Conservation (phyloP, 2,113 vertebrate species). For the Cromileptes altivelis region DNA sequence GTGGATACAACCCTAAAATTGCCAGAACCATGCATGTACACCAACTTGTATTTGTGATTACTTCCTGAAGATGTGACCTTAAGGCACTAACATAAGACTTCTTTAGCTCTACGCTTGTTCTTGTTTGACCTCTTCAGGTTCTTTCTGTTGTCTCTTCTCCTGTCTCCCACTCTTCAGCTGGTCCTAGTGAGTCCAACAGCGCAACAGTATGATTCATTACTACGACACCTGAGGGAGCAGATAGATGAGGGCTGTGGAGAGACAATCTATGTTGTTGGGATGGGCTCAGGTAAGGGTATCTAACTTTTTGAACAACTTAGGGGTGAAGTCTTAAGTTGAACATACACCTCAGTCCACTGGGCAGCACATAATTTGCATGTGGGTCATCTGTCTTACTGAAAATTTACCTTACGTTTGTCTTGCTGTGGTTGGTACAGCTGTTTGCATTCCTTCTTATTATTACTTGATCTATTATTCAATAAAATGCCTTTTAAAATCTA, state of each 20-base stretch:
- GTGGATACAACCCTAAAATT: no score
- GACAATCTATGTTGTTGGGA: constrained; percentile 98
- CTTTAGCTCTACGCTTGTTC: neutral
- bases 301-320: neutral
- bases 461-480: neutral
- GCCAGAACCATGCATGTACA: no score
- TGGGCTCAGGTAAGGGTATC: constrained; percentile 91
- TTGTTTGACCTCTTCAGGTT: neutral
- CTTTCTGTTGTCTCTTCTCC: neutral
- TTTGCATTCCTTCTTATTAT: no score
- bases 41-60: neutral
- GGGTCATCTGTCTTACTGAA: no score
- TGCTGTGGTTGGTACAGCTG: no score
- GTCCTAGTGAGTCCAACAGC: constrained; percentile 95
- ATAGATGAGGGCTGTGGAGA: constrained; percentile 97
- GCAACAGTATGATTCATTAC: constrained; percentile 95
- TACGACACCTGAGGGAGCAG: constrained; percentile 91
- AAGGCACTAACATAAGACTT: neutral
- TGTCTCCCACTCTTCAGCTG: constrained; percentile 82
- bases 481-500: neutral
- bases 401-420: no score
- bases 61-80: neutral
- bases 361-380: neutral
- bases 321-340: neutral
- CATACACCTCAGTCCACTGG: rapidly evolving